Evolutionary conservation across 64 coral and sea anemone species (phyloP).

Genomic region (Montipora capricornis): DNA sequence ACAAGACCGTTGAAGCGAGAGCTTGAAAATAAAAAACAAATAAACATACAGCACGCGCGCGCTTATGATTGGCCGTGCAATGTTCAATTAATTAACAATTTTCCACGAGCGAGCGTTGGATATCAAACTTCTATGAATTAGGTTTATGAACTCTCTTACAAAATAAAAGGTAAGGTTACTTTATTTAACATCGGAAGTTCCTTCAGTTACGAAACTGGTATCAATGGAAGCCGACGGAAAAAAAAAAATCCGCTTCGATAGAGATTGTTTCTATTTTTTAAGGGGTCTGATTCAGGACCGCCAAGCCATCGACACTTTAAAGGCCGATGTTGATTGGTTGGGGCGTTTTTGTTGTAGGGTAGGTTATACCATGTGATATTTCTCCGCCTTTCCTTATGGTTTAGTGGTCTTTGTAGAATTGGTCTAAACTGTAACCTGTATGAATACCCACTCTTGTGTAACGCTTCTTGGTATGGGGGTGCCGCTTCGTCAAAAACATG

Average conservation of each 20-base stretch:
- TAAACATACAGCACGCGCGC: background rate
- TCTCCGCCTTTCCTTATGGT: background rate
- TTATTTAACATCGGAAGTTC: no score
- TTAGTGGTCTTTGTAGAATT: background rate
- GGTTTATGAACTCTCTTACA: no score
- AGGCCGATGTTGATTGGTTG: background rate
- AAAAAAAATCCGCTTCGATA: no score
- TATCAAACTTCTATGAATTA: no score
- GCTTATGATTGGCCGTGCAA: no score
- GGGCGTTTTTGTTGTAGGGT: background rate
- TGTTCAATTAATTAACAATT: no score
- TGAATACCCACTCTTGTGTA: background rate
- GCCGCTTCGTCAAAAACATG: background rate
- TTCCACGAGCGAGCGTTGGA: no score
- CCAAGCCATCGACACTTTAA: background rate
- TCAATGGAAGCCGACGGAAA: no score
- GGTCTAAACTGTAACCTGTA: background rate
- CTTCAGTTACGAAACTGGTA: no score
- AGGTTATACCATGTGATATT: constrained; percentile 26
- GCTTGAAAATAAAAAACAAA: background rate
- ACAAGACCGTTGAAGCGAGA: background rate
- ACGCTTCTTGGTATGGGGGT: background rate
- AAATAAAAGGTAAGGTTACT: no score
- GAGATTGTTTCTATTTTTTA: no score
- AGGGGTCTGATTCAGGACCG: no score